A percentile compares a stretch with the other conserved stretches of the same genome.
phyloP scores from a whole-genome alignment of 2,113 vertebrate genomes.

The Uria aalge region DNA sequence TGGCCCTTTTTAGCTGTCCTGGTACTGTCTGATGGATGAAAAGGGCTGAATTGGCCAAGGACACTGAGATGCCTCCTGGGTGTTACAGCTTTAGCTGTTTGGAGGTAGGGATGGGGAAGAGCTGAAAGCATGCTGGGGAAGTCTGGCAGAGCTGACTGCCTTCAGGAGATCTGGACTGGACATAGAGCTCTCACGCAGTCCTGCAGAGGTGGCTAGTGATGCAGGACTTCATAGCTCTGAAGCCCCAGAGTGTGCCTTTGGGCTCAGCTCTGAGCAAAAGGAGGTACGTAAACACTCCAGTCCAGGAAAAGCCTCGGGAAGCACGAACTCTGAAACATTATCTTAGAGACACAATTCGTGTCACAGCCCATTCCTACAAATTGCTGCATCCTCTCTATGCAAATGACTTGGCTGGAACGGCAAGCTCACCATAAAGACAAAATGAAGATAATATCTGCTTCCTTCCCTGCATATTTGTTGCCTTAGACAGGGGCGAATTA shows the following conservation, averaged over 20 bases:
- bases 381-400: neutral
- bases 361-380: neutral
- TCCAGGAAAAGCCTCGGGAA: neutral
- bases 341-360: neutral
- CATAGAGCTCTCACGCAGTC: neutral
- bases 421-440: neutral
- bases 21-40: neutral
- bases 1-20: neutral
- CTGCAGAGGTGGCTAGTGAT: neutral
- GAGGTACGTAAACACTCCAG: neutral
- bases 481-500: neutral
- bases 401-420: neutral
- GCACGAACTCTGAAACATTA: neutral
- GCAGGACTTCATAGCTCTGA: neutral
- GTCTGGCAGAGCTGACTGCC: neutral
- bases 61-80: neutral
- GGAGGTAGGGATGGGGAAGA: fast-evolving
- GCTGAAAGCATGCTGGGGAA: neutral
- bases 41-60: neutral
- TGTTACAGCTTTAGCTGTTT: neutral
- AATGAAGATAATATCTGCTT: neutral
- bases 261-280: neutral
- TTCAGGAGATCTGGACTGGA: neutral
- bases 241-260: neutral
- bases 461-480: neutral